These are phyloP conservation scores for Lepidothrix coronata DNA, from an alignment of 2,113 vertebrate genomes.

Conservation along the genomic window DNA sequence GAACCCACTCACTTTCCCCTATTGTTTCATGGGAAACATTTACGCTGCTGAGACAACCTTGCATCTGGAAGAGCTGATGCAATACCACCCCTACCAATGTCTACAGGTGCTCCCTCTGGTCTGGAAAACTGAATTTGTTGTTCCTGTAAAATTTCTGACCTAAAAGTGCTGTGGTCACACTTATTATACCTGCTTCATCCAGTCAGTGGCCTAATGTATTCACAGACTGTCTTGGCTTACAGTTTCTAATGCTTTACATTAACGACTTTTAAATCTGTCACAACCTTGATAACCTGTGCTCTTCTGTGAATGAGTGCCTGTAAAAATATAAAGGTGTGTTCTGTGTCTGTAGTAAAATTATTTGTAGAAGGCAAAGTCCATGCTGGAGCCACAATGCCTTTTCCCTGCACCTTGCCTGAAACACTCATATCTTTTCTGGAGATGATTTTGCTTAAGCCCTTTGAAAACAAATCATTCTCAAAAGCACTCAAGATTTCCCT, in stretches of 20 bases:
- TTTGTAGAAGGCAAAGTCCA: neutral
- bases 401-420: constrained; percentile 44
- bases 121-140: neutral
- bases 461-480: constrained; percentile 75
- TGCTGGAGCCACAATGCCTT: constrained; percentile 1
- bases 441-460: constrained; percentile 65
- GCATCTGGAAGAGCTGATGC: neutral
- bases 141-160: constrained; percentile 1
- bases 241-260: neutral
- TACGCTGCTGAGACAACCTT: neutral
- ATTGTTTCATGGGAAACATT: neutral
- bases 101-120: neutral
- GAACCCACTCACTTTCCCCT: neutral
- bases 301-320: neutral
- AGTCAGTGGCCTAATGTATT: neutral
- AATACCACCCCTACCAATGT: neutral
- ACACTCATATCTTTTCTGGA: constrained; percentile 65
- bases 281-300: neutral
- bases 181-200: neutral
- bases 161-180: neutral
- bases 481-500: constrained; percentile 76
- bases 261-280: neutral
- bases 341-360: neutral
- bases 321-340: constrained; percentile 7
- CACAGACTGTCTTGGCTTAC: neutral